Percentiles rank a stretch among this genome's conserved stretches.
phyloP scores from a whole-genome alignment of 2,888 invertebrate species.

The Ennomos quercinarius region DNA sequence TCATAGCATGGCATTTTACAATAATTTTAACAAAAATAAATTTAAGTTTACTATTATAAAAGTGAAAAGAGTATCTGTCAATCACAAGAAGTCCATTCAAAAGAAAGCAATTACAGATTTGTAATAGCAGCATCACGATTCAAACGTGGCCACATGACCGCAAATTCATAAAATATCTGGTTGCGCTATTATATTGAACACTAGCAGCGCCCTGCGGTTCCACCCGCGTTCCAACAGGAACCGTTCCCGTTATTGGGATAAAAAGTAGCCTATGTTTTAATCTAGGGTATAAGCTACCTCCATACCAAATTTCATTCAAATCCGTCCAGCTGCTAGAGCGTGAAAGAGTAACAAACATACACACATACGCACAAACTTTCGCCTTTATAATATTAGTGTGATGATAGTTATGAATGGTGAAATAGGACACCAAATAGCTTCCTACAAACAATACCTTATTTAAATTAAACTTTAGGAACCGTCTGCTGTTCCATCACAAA shows the following conservation, averaged over 20 bases:
- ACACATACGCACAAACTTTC: no score
- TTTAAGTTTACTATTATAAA: not conserved
- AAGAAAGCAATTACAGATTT: conserved; percentile 60
- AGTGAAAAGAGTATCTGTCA: conserved; percentile 54
- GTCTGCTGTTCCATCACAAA: not conserved
- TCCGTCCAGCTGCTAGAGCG: no score
- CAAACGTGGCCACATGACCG: conserved; percentile 72
- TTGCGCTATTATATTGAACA: conserved; percentile 48
- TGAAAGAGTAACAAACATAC: no score
- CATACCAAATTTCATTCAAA: no score
- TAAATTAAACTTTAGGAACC: conserved; percentile 8
- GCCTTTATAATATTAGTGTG: no score
- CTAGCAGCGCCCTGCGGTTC: no score
- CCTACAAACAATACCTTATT: conserved; percentile 11
- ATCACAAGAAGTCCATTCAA: conserved; percentile 49
- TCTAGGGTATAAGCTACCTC: no score
- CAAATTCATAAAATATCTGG: conserved; percentile 57
- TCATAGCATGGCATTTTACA: no score
- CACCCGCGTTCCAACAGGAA: no score
- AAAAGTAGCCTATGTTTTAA: no score
- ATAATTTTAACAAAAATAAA: no score
- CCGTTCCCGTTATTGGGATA: no score
- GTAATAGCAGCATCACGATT: conserved; percentile 56
- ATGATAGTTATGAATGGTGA: conserved; percentile 72
- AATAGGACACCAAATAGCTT: conserved; percentile 57